phyloP scores from a whole-genome alignment of 2,797 vertebrate species.

The Hippopotamyrus pictus region DNA sequence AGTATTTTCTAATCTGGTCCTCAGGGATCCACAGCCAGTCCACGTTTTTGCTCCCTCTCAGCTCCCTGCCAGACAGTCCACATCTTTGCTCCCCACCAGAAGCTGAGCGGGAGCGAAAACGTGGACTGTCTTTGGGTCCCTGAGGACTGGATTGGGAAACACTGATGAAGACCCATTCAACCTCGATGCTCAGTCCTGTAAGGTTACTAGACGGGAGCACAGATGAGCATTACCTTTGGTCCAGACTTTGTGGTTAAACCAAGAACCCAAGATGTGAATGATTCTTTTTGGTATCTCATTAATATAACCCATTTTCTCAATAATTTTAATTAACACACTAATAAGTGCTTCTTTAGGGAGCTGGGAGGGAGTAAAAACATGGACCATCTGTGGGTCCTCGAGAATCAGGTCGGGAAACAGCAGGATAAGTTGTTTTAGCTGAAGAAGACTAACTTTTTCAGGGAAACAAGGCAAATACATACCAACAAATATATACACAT shows the following conservation, averaged over 20 bases:
- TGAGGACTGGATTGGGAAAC: not conserved
- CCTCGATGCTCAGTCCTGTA: not conserved
- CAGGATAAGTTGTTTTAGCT: not conserved
- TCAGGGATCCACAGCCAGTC: not conserved
- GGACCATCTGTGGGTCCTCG: not conserved
- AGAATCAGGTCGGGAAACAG: not conserved
- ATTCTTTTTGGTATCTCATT: not conserved
- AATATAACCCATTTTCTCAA: not conserved
- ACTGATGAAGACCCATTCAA: not conserved
- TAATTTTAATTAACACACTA: not conserved
- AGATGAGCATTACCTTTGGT: not conserved
- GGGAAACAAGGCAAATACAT: not conserved
- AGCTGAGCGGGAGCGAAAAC: not conserved
- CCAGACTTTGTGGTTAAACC: not conserved
- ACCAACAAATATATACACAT: not conserved
- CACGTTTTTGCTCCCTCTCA: not conserved
- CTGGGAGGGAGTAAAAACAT: not conserved
- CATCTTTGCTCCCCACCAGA: not conserved
- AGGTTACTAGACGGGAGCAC: not conserved
- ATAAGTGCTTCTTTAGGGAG: not conserved
- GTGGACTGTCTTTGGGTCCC: not conserved
- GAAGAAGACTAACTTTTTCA: not conserved
- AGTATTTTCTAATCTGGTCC: not conserved
- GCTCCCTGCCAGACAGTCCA: not conserved
- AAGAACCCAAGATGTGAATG: not conserved